Conservation (phyloP, 2,888 invertebrate species). For the Dichetophora obliterata region DNA sequence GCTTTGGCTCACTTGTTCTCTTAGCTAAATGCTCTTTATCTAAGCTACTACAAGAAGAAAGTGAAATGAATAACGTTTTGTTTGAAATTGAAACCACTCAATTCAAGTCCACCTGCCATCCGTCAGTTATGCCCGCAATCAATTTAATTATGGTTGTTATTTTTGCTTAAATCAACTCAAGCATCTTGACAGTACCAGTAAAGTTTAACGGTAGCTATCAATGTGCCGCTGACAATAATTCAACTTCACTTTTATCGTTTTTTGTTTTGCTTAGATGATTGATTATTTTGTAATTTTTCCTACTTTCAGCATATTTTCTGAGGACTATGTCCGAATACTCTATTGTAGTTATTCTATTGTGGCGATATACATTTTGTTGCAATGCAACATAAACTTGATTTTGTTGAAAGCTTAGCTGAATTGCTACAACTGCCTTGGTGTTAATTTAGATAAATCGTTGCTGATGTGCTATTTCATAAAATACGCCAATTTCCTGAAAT, state of each 20-base stretch:
- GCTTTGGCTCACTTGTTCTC: background rate
- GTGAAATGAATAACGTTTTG: constrained; percentile 14
- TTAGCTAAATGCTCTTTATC: background rate
- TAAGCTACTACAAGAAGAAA: constrained; percentile 17
- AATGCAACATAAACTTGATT: too few relatives aligned
- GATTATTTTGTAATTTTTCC: background rate
- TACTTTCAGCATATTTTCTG: too few relatives aligned
- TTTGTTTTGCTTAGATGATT: background rate
- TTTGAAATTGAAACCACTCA: background rate
- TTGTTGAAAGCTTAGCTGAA: too few relatives aligned
- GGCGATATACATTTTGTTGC: too few relatives aligned
- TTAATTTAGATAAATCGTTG: too few relatives aligned
- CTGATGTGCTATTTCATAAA: too few relatives aligned
- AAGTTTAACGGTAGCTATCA: background rate
- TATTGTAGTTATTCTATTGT: too few relatives aligned
- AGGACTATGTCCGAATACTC: too few relatives aligned
- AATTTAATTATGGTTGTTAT: constrained; percentile 4
- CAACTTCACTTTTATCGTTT: background rate
- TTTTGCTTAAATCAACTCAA: background rate
- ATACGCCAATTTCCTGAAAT: too few relatives aligned
- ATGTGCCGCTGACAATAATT: background rate
- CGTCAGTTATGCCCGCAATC: background rate
- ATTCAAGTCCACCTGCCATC: background rate
- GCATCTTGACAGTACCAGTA: background rate
- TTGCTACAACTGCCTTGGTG: too few relatives aligned